Percentiles rank a stretch among this genome's conserved stretches.
Conservation (phyloP, 2,113 vertebrate species). For the Todiramphus saurophagus region DNA sequence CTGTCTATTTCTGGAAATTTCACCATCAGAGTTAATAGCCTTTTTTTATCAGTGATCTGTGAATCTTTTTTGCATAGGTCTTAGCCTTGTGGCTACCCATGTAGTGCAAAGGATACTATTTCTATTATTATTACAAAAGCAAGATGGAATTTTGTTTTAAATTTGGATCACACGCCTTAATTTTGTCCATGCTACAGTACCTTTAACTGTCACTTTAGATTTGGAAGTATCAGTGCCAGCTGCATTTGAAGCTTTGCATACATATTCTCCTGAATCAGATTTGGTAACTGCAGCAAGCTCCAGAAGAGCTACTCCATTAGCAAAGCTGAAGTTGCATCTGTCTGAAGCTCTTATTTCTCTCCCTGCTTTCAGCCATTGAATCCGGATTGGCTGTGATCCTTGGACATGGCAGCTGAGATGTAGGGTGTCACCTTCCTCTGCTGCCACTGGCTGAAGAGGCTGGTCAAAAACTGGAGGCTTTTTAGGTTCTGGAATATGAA, state of each 20-base stretch:
- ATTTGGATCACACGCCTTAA: neutral
- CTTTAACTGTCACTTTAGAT: slow-evolving; percentile 90
- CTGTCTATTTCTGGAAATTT: neutral
- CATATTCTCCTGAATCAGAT: slow-evolving; percentile 88
- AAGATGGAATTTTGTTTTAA: neutral
- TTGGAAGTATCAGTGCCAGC: slow-evolving; percentile 91
- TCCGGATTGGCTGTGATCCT: slow-evolving; percentile 87
- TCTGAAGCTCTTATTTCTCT: slow-evolving; percentile 85
- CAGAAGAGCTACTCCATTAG: slow-evolving; percentile 84
- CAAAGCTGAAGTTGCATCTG: slow-evolving; percentile 86
- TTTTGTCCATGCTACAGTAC: slow-evolving; percentile 71
- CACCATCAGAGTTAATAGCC: neutral
- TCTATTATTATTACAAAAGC: neutral
- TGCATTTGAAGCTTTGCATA: slow-evolving; percentile 93
- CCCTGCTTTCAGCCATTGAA: slow-evolving; percentile 94
- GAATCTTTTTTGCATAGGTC: neutral
- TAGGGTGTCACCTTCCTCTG: slow-evolving; percentile 83
- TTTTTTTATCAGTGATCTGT: neutral
- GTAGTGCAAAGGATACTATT: neutral
- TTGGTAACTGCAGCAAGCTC: slow-evolving; percentile 81
- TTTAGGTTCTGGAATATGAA: slow-evolving; percentile 83
- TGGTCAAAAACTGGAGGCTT: slow-evolving; percentile 90
- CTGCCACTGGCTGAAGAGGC: slow-evolving; percentile 82
- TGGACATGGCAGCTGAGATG: slow-evolving; percentile 87
- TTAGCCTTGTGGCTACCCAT: neutral